Evolutionary conservation across 35 echinoderm and acorn worm genomes (phyloP), one percentile per base, ranked within the genome.

Genomic region (Ophioderma brevispina): DNA sequence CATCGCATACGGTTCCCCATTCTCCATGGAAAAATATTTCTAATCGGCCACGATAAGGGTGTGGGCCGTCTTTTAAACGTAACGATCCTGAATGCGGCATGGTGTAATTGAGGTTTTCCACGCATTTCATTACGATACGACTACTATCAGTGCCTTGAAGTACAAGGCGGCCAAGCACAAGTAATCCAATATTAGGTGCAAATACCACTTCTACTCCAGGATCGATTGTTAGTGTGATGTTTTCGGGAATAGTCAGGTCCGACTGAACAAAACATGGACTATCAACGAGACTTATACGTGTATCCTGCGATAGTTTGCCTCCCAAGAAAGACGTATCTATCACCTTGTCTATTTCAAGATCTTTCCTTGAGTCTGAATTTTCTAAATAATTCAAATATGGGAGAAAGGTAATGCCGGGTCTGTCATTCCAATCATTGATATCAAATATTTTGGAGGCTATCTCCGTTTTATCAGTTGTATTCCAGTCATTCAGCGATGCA

Each of bases 1-100:
- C 59, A 32, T 38, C 37, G 42, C 85, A 87, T 25, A 87, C 64
- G 14, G 85, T 87, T 3, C 85, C 85, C 85, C 85, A 87, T 0
- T 34, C 35, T 3, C 59, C 56, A 87, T 87, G 76, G 10, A 70
- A 70, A 70, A 15, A 70, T 18, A 70, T 70, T 70, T 70, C 59
- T 15, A 70, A 25, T 70, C 59, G 59, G 28, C 59, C 59, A 30
- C n/a, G 59, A 8, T 2, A 70, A 1, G 59, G 59, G 10, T 8
- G n/a, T 25, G 59, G 59, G n/a, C 59, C 59, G 59, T 70, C 59
- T 30, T 70, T 6, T 70, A 70, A 70, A 70, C 59, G 59, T 70
- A 70, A 2, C 10, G 59, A 8, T 15, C 59, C 59, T 25, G 10
- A 70, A 18, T 8, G 4, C 10, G n/a, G 59, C 2, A 15, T 18